phyloP scores from a whole-genome alignment of 2,113 vertebrate genomes.

The Bettongia penicillata region DNA sequence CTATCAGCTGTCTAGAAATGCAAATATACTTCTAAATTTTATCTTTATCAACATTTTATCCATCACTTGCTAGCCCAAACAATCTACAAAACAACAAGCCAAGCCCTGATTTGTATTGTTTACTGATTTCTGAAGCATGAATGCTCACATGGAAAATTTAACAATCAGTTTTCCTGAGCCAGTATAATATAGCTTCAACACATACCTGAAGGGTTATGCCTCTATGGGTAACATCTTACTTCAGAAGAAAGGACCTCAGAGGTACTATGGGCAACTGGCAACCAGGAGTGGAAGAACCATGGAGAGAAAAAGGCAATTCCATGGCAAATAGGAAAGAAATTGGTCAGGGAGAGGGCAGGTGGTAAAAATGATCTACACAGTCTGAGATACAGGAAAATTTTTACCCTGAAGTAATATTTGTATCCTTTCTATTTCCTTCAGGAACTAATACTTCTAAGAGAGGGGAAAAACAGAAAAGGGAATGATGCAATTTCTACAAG shows the following conservation, averaged over 20 bases:
- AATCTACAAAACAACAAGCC: no score
- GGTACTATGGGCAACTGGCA: not conserved
- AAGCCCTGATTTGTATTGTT: no score
- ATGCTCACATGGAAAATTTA: no score
- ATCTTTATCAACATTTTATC: no score
- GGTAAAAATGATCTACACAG: not conserved
- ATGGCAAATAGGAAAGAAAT: not conserved
- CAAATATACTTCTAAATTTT: no score
- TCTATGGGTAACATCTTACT: not conserved
- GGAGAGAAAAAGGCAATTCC: not conserved
- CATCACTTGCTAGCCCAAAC: no score
- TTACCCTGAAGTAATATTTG: not conserved
- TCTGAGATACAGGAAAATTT: not conserved
- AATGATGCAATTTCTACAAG: no score
- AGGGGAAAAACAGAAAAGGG: no score
- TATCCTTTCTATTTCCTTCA: not conserved
- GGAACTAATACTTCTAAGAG: not conserved
- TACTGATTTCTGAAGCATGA: no score
- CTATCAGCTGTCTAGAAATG: not conserved
- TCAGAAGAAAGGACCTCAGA: not conserved
- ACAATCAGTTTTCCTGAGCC: no score
- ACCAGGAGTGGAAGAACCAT: not conserved
- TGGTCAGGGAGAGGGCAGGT: not conserved
- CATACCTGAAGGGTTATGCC: not conserved
- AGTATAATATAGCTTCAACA: not conserved